Evolutionary conservation across 1,140 invertebrate genomes (phyloP).

Genomic region (Drosophila navojoa): DNA sequence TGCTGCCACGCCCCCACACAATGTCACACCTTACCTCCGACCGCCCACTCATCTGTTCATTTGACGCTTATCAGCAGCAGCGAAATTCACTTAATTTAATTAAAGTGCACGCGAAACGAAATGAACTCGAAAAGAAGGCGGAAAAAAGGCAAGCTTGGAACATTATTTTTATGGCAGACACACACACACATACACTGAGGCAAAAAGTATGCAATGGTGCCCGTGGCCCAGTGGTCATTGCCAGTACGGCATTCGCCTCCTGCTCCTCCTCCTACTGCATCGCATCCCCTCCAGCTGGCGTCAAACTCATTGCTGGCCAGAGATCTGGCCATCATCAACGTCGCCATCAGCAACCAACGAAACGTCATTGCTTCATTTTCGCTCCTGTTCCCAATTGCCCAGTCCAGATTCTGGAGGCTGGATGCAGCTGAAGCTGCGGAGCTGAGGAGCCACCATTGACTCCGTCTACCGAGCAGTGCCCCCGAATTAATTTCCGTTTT

Average conservation of each 20-base stretch:
- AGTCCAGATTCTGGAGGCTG: not conserved
- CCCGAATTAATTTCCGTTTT: constrained; percentile 83
- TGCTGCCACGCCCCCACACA: not conserved
- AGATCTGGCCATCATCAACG: constrained; percentile 42
- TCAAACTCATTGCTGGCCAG: constrained; percentile 7
- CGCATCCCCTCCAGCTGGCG: constrained; percentile 41
- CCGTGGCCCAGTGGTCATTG: constrained; percentile 48
- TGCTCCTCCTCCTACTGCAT: not conserved
- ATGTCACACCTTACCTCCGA: not conserved
- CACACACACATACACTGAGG: constrained; percentile 8
- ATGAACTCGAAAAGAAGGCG: constrained; percentile 31
- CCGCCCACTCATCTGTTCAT: constrained; percentile 29
- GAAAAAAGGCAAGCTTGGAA: constrained; percentile 32
- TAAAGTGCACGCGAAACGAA: constrained; percentile 54
- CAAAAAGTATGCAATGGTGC: constrained; percentile 36
- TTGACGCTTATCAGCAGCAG: constrained; percentile 62
- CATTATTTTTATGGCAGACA: constrained; percentile 55
- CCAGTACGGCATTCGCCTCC: not conserved
- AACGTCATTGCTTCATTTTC: constrained; percentile 76
- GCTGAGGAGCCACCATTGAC: not conserved
- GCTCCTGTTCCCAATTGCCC: constrained; percentile 26
- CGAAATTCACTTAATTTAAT: constrained; percentile 77
- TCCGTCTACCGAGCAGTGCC: constrained; percentile 42
- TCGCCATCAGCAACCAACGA: constrained; percentile 39
- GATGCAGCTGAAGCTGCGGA: not conserved